Evolutionary conservation across 2,113 vertebrate species (phyloP), one percentile per base, ranked within the genome.

Genomic region (Ceratotherium simum): DNA sequence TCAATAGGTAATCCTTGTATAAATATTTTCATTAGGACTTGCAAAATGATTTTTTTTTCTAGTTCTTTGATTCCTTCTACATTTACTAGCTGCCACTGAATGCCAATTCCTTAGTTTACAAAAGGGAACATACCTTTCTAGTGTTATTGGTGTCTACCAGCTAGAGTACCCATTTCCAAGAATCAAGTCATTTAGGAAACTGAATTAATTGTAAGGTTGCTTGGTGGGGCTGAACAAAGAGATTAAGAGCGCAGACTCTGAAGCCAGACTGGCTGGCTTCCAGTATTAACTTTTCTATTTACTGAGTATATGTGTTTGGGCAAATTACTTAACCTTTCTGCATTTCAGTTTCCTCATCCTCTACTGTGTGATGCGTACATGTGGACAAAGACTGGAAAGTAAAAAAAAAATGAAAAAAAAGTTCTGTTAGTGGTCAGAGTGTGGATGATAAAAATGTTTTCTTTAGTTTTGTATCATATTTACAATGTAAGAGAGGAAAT

Each of bases 101-200:
- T 84, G 54, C 39, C 18, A 81, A 0, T 90, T 95, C 92, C 18
- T 70, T 62, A 78, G 76, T 95, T 83, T 76, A 88, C 14, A 70
- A 64, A 88, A 39, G 20, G 39, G 25, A 83, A 46, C 4, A 46
- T 82, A 64, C 33, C 51, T 95, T 92, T 96, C 21, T 95, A 92
- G 42, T 29, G 60, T 95, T 88, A 78, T 17, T 92, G 23, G 14
- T 62, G 25, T 64, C 29, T 33, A 78, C 29, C n/a, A 46, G 18
- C 75, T 62, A 78, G 62, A 70, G 27, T 62, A 70, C 29, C 54
- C 9, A 21, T 56, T 96, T 89, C 20, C 21, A 48, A 89, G 17
- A 92, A 76, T 92, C 23, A 70, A 60, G 39, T 54, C n/a, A 72
- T 95, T 95, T 95, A 14, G 33, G 60, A 92, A 89, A 65, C 58